A percentile compares a stretch with the other conserved stretches of the same genome.
Conservation (phyloP, 2,888 invertebrate species). For the Pammene fasciana region DNA sequence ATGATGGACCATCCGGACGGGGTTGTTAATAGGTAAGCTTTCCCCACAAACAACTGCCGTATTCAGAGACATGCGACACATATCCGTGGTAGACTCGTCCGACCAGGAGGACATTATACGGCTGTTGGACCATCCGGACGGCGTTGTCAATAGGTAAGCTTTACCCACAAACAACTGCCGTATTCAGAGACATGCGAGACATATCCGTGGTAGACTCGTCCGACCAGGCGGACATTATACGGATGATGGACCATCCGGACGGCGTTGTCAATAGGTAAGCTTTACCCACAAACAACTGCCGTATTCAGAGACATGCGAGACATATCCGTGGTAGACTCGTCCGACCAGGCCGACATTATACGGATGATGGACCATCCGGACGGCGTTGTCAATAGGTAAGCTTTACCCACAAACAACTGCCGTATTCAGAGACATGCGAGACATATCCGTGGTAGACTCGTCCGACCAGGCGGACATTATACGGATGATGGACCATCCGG, state of each 20-base stretch:
- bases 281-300: slow-evolving; percentile 92
- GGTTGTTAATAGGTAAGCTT: slow-evolving; percentile 86
- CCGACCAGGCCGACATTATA: too few relatives aligned
- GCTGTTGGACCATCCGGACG: too few relatives aligned
- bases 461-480: slow-evolving; percentile 95
- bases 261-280: slow-evolving; percentile 89
- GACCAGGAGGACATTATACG: too few relatives aligned
- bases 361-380: too few relatives aligned
- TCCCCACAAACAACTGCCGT: slow-evolving; percentile 94
- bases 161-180: slow-evolving; percentile 99
- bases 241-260: slow-evolving; percentile 98
- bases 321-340: slow-evolving; percentile 94
- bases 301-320: slow-evolving; percentile 98
- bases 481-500: slow-evolving; percentile 97
- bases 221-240: slow-evolving; percentile 93
- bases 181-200: slow-evolving; percentile 98
- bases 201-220: slow-evolving; percentile 98
- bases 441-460: slow-evolving; percentile 97
- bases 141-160: too few relatives aligned
- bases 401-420: slow-evolving; percentile 99
- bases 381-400: too few relatives aligned
- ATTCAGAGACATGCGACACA: slow-evolving; percentile 98
- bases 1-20: slow-evolving; percentile 99
- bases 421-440: slow-evolving; percentile 98
- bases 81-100: slow-evolving; percentile 91